Base-by-base conservation (phyloP, 2,113 vertebrate genomes). In the Sinocyclocheilus anshuiensis region DNA sequence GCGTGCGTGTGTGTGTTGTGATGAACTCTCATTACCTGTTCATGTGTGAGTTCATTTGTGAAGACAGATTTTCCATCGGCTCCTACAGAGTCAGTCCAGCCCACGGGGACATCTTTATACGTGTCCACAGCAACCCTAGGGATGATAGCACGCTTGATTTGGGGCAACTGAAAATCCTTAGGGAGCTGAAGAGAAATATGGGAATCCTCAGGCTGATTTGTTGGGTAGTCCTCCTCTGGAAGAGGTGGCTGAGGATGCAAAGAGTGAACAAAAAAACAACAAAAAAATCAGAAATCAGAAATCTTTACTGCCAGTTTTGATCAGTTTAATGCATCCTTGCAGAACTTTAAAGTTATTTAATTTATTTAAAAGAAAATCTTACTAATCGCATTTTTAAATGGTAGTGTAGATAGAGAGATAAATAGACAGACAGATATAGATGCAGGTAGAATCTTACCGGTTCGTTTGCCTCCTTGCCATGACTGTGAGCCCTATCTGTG, bases 181-280 rank as follows among this genome's bases (percentile, higher is more conserved):
- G 77, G 86, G 22, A 86, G 48, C 2, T 85, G 83, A 6, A 81
- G 65, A 3, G 45, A 33, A 6, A 61, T 15, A 8, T 6, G 42
- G 84, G 26, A 11, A 84, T 48, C 0, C 11, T 67, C 15, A 4
- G 3, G 65, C 0, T 15, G 5, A 0, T 88, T 88, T 0, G 93
- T 87, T 0, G 94, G 95, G 85, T 96, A 98, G 87, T 97, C 97
- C 15, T 97, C 96, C 55, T 95, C 94, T 0, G 97, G 97, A 65
- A 98, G 96, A 0, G 96, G 96, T 0, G 97, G 97, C 97, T 98
- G 90, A 4, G 75, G 42, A 81, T 6, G n/a, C 26, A 5, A 18
- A 85, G 9, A 78, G 36, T 3, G 0, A 24, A 22, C 8, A 65
- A 29, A 78, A 20, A 59, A 22, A 29, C 29, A 29, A n/a, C n/a